Conservation (phyloP, 2,797 vertebrate species). For the Tokudaia muenninki region DNA sequence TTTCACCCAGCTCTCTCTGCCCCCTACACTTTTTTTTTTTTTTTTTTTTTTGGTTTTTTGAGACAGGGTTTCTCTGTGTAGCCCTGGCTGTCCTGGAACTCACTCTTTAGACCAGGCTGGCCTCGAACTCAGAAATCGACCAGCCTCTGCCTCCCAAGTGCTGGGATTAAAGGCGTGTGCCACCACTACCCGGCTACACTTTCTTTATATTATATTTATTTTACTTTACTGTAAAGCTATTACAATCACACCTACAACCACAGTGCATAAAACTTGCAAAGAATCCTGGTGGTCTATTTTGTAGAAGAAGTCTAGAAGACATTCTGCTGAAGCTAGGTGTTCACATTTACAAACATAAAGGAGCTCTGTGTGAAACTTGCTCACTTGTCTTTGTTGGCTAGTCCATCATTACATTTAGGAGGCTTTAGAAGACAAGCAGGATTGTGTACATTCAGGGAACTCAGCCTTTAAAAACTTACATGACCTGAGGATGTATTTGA, state of each 20-base stretch:
- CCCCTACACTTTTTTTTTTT: background rate
- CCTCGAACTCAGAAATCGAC: too few species aligned
- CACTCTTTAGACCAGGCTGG: too few species aligned
- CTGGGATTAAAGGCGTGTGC: too few species aligned
- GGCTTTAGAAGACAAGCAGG: background rate
- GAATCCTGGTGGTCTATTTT: background rate
- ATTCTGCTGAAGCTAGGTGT: background rate
- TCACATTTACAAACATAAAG: background rate
- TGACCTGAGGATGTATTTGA: background rate
- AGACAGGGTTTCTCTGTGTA: too few species aligned
- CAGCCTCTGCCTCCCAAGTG: too few species aligned
- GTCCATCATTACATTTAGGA: background rate
- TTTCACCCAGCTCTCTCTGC: background rate
- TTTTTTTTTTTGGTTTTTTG: background rate
- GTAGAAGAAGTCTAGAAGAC: background rate
- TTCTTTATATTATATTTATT: background rate
- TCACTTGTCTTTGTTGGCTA: background rate
- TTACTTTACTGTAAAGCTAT: background rate
- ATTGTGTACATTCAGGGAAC: too few species aligned
- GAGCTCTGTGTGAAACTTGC: background rate
- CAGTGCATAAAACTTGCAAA: background rate
- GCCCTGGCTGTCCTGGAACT: too few species aligned
- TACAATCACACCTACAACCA: background rate
- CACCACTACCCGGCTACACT: background rate
- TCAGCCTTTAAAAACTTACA: background rate